phyloP scores from a whole-genome alignment of 2,797 vertebrate genomes.

The Gambusia yucatana region DNA sequence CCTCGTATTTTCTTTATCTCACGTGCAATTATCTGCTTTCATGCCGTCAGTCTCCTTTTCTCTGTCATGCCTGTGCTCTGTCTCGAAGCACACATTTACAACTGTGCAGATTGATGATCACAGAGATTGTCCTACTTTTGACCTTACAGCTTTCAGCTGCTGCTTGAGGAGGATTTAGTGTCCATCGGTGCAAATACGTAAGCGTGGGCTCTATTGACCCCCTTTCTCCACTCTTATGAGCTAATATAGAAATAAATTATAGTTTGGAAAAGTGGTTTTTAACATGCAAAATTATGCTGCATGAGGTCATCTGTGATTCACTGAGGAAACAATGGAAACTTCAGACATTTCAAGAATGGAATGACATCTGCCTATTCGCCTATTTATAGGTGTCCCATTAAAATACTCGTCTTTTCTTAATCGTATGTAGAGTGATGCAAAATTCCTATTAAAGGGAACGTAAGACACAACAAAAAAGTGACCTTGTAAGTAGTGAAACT shows the following conservation, averaged over 20 bases:
- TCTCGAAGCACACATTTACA: conserved; percentile 46
- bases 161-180: conserved; percentile 36
- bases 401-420: neutral
- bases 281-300: conserved; percentile 15
- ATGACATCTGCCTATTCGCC: neutral
- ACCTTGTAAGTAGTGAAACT: neutral
- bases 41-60: conserved; percentile 51
- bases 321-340: neutral
- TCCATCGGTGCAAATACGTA: neutral
- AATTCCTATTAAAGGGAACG: neutral
- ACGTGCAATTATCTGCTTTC: conserved; percentile 44
- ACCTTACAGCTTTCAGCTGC: conserved; percentile 40
- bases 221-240: conserved; percentile 7
- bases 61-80: conserved; percentile 17
- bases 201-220: conserved; percentile 21
- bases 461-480: neutral
- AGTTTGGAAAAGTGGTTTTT: conserved; percentile 19
- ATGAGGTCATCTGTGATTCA: conserved; percentile 9
- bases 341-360: neutral
- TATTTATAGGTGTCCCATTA: neutral
- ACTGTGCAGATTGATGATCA: conserved; percentile 39
- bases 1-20: conserved; percentile 44
- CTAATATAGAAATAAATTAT: conserved; percentile 20
- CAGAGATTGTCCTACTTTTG: conserved; percentile 38
- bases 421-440: neutral